Conservation (phyloP, 1,140 invertebrate genomes). For the Neocloeon triangulifer region DNA sequence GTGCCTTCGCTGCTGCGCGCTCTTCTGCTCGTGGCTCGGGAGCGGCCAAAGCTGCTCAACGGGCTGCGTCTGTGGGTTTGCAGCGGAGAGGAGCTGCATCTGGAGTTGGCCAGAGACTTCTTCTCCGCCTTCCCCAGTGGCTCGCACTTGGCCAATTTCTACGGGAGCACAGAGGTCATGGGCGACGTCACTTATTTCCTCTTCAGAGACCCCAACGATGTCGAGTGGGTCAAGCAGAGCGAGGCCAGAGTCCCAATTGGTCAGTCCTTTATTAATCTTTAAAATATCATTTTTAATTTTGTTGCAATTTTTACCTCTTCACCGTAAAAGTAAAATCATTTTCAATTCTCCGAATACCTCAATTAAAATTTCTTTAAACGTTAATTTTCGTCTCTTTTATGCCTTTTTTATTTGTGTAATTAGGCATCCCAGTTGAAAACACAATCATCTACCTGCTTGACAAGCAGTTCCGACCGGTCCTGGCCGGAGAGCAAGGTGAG, state of each 20-base stretch:
- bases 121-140: conserved; percentile 36
- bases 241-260: conserved; percentile 57
- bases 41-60: conserved; percentile 17
- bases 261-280: too few relatives aligned
- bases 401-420: conserved; percentile 2
- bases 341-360: too few relatives aligned
- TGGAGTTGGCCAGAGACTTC: conserved; percentile 42
- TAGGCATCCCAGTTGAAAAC: conserved; percentile 49
- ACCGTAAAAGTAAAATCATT: too few relatives aligned
- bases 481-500: conserved; percentile 48
- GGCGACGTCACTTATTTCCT: conserved; percentile 49
- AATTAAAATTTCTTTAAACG: too few relatives aligned
- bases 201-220: conserved; percentile 19
- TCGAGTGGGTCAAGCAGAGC: conserved; percentile 33
- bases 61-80: conserved; percentile 54
- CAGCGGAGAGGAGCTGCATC: conserved; percentile 51
- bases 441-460: conserved; percentile 56
- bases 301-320: too few relatives aligned
- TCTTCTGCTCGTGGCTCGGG: conserved; percentile 35
- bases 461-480: conserved; percentile 36
- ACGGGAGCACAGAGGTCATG: conserved; percentile 74
- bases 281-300: too few relatives aligned
- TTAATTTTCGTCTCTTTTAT: not conserved
- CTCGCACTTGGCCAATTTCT: conserved; percentile 53
- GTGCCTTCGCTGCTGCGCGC: conserved; percentile 62